Conservation (phyloP, 2,113 vertebrate genomes). For the Microcebus lehilahytsara region DNA sequence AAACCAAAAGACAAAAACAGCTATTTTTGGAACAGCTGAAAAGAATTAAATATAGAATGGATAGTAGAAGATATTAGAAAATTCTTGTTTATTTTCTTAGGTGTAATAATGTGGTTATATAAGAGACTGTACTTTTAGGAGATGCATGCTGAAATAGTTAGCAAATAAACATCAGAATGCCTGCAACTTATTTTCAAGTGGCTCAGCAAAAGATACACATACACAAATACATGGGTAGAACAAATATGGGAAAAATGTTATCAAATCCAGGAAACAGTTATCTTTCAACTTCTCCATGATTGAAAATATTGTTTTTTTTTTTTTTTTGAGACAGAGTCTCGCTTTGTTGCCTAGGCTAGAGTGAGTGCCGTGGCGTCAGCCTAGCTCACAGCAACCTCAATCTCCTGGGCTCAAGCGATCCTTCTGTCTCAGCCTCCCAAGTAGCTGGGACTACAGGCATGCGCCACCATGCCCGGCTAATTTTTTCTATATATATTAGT, state of each 20-base stretch:
- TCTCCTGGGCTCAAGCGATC: too few relatives aligned
- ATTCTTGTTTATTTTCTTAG: background rate
- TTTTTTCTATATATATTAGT: too few relatives aligned
- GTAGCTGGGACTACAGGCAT: too few relatives aligned
- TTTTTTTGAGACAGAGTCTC: too few relatives aligned
- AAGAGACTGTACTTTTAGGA: constrained; percentile 10
- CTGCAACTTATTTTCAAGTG: background rate
- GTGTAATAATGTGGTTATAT: background rate
- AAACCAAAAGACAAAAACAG: background rate
- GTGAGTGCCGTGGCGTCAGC: too few relatives aligned
- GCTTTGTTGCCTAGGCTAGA: too few relatives aligned
- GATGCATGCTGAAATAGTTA: background rate
- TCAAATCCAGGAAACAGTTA: background rate
- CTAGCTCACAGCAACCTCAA: too few relatives aligned
- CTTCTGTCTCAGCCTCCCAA: too few relatives aligned
- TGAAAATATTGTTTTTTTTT: too few relatives aligned
- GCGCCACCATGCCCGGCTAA: too few relatives aligned
- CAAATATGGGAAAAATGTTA: background rate
- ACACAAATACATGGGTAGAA: background rate
- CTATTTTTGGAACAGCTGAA: background rate
- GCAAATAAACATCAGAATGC: background rate
- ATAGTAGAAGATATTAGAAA: background rate
- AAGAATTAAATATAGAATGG: background rate
- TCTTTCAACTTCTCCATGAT: background rate
- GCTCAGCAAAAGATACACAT: background rate